Evolutionary conservation across 2,797 vertebrate species (phyloP).

Genomic region (Trematomus bernacchii): DNA sequence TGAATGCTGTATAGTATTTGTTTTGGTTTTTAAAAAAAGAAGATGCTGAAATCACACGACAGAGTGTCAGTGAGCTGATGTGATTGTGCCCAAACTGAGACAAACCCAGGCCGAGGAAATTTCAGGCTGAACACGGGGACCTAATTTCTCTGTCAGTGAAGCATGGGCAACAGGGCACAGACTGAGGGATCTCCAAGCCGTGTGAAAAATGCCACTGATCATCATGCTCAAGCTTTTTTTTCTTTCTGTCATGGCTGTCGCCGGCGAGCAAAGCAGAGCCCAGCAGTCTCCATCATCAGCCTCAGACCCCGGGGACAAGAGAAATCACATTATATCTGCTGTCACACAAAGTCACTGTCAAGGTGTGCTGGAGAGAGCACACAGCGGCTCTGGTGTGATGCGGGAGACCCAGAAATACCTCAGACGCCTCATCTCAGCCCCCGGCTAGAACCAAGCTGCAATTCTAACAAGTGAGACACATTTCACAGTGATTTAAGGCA

Average conservation of each 20-base stretch:
- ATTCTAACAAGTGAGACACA: constrained; percentile 71
- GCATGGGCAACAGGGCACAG: constrained; percentile 66
- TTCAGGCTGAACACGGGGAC: constrained; percentile 54
- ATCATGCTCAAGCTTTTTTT: constrained; percentile 71
- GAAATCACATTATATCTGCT: constrained; percentile 85
- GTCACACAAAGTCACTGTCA: constrained; percentile 85
- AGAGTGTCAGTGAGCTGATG: constrained; percentile 52
- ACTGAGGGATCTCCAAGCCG: constrained; percentile 69
- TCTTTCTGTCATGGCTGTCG: constrained; percentile 76
- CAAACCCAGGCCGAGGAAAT: constrained; percentile 34
- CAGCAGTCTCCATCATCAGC: constrained; percentile 82
- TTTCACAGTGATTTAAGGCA: constrained; percentile 75
- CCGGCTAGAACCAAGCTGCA: constrained; percentile 64
- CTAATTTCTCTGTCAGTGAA: constrained; percentile 71
- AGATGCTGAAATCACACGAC: constrained; percentile 56
- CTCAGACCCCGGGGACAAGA: constrained; percentile 73
- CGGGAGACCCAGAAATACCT: constrained; percentile 76
- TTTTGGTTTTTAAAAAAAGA: constrained; percentile 26
- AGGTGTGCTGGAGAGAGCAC: constrained; percentile 74
- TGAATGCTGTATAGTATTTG: constrained; percentile 21
- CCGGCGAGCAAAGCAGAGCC: constrained; percentile 71
- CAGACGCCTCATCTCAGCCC: constrained; percentile 65
- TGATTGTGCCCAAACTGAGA: constrained; percentile 46
- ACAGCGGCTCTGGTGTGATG: constrained; percentile 65
- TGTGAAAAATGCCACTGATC: constrained; percentile 82